phyloP scores from a whole-genome alignment of 2,113 vertebrate species.

The Siniperca chuatsi region DNA sequence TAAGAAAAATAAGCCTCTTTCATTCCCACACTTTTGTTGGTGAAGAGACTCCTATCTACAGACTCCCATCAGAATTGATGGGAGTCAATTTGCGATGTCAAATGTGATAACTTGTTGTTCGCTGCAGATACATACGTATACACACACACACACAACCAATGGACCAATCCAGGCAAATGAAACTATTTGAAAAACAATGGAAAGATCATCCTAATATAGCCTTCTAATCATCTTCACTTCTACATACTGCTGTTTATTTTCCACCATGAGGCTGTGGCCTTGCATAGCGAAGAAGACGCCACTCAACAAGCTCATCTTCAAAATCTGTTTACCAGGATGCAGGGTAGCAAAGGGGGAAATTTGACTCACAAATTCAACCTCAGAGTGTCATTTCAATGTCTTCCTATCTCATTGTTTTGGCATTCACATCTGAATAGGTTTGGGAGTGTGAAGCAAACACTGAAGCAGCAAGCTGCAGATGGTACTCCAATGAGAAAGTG shows the following conservation, averaged over 20 bases:
- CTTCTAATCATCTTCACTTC: constrained; percentile 47
- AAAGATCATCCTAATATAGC: constrained; percentile 64
- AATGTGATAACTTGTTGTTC: constrained; percentile 50
- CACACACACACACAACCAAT: constrained; percentile 1
- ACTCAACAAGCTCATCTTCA: constrained; percentile 74
- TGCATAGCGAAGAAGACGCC: constrained; percentile 52
- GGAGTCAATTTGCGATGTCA: constrained; percentile 57
- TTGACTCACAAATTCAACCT: constrained; percentile 77
- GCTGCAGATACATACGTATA: background rate
- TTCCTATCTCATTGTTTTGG: constrained; percentile 78
- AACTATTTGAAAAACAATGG: constrained; percentile 54
- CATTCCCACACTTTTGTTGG: constrained; percentile 23
- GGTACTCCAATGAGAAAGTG: constrained; percentile 57
- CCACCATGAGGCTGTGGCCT: constrained; percentile 48
- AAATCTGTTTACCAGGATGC: constrained; percentile 76
- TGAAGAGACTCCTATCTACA: constrained; percentile 24
- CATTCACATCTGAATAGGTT: constrained; percentile 67
- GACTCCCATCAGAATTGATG: constrained; percentile 23
- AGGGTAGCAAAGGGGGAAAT: constrained; percentile 59
- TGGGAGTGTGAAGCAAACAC: constrained; percentile 69
- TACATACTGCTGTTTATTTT: constrained; percentile 19
- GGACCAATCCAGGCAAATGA: constrained; percentile 55
- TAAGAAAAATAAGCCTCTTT: constrained; percentile 12
- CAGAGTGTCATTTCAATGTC: constrained; percentile 67
- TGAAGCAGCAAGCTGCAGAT: constrained; percentile 67